phyloP scores from a whole-genome alignment of 2,888 invertebrate species.

The Conomelus anceps region DNA sequence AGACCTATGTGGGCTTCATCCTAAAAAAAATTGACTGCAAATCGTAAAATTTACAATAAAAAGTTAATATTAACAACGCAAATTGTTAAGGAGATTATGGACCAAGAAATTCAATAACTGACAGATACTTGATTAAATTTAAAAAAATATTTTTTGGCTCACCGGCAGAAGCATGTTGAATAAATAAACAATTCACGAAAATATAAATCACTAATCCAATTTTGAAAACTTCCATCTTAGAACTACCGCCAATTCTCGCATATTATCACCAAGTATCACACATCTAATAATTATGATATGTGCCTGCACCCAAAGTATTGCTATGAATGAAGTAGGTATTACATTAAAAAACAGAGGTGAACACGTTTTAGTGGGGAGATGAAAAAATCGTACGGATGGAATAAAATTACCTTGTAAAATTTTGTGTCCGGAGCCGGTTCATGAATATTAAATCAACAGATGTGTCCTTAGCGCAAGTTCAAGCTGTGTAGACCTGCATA shows the following conservation, averaged over 20 bases:
- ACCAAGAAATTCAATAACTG: not conserved
- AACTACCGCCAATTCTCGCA: not conserved
- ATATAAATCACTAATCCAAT: not conserved
- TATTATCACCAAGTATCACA: not conserved
- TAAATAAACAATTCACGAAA: not conserved
- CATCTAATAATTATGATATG: not conserved
- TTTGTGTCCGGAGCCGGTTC: not conserved
- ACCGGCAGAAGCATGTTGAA: not conserved
- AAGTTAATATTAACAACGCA: no score
- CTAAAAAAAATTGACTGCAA: no score
- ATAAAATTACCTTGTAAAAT: not conserved
- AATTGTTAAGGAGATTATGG: no score
- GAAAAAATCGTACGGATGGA: not conserved
- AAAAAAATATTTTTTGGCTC: not conserved
- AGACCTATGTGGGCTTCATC: no score
- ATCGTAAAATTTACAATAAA: no score
- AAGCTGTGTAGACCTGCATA: not conserved
- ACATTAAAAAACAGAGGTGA: not conserved
- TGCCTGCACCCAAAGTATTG: not conserved
- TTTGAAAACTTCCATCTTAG: not conserved
- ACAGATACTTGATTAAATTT: not conserved
- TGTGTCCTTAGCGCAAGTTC: not conserved
- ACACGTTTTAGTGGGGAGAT: not conserved
- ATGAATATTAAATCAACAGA: not conserved
- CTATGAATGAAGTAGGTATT: not conserved